A percentile compares a stretch with the other conserved stretches of the same genome.
Evolutionary conservation across 2,888 invertebrate genomes (phyloP).

Genomic region (Limenitis camilla): DNA sequence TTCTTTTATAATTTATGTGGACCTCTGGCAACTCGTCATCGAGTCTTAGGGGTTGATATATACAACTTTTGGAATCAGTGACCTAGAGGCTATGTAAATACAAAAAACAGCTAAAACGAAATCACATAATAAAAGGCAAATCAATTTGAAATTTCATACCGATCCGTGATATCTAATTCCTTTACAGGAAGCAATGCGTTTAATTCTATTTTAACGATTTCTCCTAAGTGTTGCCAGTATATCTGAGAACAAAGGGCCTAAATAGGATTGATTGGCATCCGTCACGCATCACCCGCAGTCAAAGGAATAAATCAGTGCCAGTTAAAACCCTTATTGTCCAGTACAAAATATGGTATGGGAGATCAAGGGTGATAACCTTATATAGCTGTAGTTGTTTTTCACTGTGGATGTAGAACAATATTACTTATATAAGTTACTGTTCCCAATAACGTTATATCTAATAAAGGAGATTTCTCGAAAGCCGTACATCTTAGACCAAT

Average conservation of each 20-base stretch:
- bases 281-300: constrained; percentile 46
- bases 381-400: neutral
- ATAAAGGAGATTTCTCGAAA: constrained; percentile 14
- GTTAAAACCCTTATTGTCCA: constrained; percentile 28
- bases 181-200: constrained; percentile 5
- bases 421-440: neutral
- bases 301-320: constrained; percentile 47
- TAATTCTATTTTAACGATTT: constrained; percentile 18
- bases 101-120: too few relatives aligned
- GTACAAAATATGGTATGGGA: constrained; percentile 12
- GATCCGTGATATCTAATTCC: constrained; percentile 1
- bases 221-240: constrained; percentile 6
- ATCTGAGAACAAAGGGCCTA: constrained; percentile 23
- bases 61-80: too few relatives aligned
- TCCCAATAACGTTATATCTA: neutral
- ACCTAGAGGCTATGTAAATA: too few relatives aligned
- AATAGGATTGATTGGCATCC: constrained; percentile 46
- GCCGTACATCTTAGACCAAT: constrained; percentile 2
- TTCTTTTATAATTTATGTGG: too few relatives aligned
- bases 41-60: too few relatives aligned
- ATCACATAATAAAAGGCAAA: neutral
- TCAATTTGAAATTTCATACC: neutral
- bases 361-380: constrained; percentile 11
- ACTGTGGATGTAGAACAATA: too few relatives aligned
- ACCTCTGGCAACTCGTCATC: too few relatives aligned